phyloP scores from a whole-genome alignment of 2,113 vertebrate species.

The Lampris incognitus region DNA sequence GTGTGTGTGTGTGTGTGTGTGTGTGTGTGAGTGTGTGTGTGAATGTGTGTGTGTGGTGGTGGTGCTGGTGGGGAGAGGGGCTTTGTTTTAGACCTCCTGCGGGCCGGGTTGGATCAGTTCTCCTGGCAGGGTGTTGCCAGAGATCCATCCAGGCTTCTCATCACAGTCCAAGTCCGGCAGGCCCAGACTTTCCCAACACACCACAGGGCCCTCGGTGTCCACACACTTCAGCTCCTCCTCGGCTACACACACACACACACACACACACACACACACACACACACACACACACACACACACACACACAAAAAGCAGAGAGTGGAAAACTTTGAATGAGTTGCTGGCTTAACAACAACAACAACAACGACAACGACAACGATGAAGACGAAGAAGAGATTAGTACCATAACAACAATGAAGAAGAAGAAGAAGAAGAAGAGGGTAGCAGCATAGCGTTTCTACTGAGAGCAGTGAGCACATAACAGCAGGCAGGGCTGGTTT shows the following conservation, averaged over 20 bases:
- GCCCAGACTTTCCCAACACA: conserved; percentile 85
- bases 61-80: neutral
- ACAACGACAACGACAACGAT: neutral
- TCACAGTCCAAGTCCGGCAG: conserved; percentile 85
- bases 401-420: neutral
- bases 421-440: no score
- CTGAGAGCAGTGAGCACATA: no score
- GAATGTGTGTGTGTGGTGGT: conserved; percentile 17
- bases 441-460: no score
- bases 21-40: no score
- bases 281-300: no score
- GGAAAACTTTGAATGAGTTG: conserved; percentile 30
- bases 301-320: neutral
- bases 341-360: conserved; percentile 24
- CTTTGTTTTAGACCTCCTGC: conserved; percentile 85
- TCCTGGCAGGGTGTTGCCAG: conserved; percentile 75
- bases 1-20: no score
- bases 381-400: no score
- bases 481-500: no score
- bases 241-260: conserved; percentile 65
- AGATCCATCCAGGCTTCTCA: conserved; percentile 85
- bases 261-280: no score
- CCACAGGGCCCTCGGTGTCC: conserved; percentile 78
- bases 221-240: conserved; percentile 69
- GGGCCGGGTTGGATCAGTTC: conserved; percentile 82